Conservation (phyloP, 1,140 invertebrate genomes). For the Planococcus citri region DNA sequence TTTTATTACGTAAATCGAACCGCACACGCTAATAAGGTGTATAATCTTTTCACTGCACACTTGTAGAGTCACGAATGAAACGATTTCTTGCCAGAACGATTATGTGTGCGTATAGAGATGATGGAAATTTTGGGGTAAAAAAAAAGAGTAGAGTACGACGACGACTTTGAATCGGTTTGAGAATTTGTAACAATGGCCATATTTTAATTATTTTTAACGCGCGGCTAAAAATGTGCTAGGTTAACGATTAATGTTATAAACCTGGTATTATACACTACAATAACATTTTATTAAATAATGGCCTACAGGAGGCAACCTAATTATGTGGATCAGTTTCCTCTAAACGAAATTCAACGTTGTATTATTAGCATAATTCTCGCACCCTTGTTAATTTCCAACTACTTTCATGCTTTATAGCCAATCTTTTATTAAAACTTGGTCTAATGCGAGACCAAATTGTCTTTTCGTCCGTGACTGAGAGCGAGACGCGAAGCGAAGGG, state of each 20-base stretch:
- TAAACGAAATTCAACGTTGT: constrained; percentile 7
- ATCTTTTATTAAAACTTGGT: neutral
- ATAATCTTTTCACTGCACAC: too few species aligned
- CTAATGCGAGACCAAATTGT: neutral
- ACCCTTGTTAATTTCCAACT: neutral
- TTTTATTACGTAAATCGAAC: too few species aligned
- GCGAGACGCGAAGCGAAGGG: too few species aligned
- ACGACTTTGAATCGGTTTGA: too few species aligned
- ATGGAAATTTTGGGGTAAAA: too few species aligned
- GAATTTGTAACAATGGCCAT: too few species aligned
- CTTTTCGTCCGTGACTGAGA: neutral
- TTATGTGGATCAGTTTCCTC: constrained; percentile 2
- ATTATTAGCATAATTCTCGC: constrained; percentile 7
- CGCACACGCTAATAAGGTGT: too few species aligned
- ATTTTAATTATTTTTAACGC: neutral
- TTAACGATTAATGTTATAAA: neutral
- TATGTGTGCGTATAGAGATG: too few species aligned
- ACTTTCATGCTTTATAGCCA: neutral
- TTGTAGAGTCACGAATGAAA: too few species aligned
- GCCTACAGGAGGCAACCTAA: constrained; percentile 5
- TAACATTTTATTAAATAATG: constrained; percentile 8
- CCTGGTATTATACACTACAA: neutral
- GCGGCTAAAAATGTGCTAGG: neutral
- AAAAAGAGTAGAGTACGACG: too few species aligned
- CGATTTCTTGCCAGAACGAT: too few species aligned